phyloP scores from a whole-genome alignment of 2,797 vertebrate species.

The Gambelia wislizenii region DNA sequence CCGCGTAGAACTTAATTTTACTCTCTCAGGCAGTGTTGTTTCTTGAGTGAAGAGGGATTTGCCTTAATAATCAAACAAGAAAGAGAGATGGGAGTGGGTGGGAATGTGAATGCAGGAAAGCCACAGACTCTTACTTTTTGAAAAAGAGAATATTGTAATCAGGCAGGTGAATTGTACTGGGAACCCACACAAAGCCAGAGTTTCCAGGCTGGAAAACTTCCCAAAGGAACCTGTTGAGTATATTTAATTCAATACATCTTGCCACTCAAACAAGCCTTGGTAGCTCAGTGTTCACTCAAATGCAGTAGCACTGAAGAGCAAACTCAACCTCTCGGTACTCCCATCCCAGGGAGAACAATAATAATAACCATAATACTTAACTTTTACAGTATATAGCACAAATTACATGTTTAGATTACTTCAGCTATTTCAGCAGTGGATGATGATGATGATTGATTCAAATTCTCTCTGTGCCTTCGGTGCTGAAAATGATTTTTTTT shows the following conservation, averaged over 20 bases:
- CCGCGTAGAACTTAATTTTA: neutral
- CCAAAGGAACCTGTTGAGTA: neutral
- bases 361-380: neutral
- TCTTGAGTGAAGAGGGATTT: constrained; percentile 18
- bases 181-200: constrained; percentile 9
- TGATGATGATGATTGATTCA: neutral
- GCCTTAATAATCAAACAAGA: rapidly evolving
- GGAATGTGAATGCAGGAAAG: constrained; percentile 6
- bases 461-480: neutral
- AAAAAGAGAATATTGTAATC: constrained; percentile 9
- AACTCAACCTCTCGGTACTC: neutral
- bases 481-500: neutral
- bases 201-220: neutral
- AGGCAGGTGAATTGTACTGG: neutral
- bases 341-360: neutral
- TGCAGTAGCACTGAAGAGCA: neutral
- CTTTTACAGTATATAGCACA: neutral
- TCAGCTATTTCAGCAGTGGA: neutral
- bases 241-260: constrained; percentile 18
- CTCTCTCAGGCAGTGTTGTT: neutral
- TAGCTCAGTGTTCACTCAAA: neutral
- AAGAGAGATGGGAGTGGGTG: neutral
- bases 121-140: neutral
- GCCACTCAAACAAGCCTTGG: neutral
- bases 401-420: neutral